Base-by-base conservation (phyloP, 2,888 invertebrate species). In the Sericinus montela region DNA sequence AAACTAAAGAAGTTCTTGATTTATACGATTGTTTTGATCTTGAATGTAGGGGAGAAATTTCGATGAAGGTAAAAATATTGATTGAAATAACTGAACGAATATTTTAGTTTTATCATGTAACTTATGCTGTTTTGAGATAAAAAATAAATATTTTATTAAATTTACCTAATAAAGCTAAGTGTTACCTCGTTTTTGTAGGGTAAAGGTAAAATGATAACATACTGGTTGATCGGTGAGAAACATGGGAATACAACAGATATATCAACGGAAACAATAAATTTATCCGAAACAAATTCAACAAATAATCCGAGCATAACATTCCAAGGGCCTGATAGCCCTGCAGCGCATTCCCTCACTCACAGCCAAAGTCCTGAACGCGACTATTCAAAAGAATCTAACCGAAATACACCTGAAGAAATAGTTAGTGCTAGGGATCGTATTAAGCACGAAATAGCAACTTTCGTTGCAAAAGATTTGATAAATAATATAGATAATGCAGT, bases 141-240 rank as follows among this genome's bases (percentile, higher is more conserved):
- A n/a, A n/a, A n/a, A n/a, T n/a, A n/a, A n/a, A n/a, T n/a, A n/a
- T n/a, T n/a, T n/a, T n/a, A n/a, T n/a, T n/a, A n/a, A n/a, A n/a
- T n/a, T n/a, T n/a, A n/a, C n/a, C n/a, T n/a, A n/a, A 19, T 19
- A 19, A 19, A 3, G 19, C 19, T 2, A 19, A 19, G 4, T 25
- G 8, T 8, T 25, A 8, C 1, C 6, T 25, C 8, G 8, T 25
- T 25, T 25, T 6, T n/a, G n/a, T 25, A 95, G 94, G 97, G 97
- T 1, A 97, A 97, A 83, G 97, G 97, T 1, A 93, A 92, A 68
- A 94, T 97, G 94, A 91, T 92, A 28, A 97, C 97, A 0, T 97
- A 95, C 70, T 97, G 97, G 97, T 80, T 97, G 47, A 86, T 93
- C 30, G 95, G 95, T 10, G 96, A 96, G 67, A 75, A 65, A 45